Evolutionary conservation across 1,140 invertebrate genomes (phyloP).

Genomic region (Drosophila funebris): DNA sequence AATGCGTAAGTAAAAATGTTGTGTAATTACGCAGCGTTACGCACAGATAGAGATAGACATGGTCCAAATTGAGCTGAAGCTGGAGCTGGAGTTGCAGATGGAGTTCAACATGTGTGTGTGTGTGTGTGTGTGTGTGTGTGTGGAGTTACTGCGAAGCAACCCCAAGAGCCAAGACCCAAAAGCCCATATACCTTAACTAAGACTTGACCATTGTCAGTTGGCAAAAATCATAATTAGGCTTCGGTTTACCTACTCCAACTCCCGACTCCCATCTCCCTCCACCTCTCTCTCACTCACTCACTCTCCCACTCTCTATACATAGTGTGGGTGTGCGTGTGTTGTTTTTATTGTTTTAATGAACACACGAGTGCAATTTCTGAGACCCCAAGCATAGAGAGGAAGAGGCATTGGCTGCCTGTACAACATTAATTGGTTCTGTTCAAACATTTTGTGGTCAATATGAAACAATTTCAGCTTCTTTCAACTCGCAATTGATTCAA

Average conservation of each 20-base stretch:
- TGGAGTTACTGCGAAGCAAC: not conserved
- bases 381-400: not conserved
- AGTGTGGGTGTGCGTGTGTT: conserved; percentile 43
- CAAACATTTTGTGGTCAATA: conserved; percentile 41
- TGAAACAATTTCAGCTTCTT: conserved; percentile 35
- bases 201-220: conserved; percentile 68
- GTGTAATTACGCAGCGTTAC: conserved; percentile 80
- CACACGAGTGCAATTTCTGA: conserved; percentile 65
- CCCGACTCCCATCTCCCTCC: not conserved
- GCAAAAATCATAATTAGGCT: conserved; percentile 78
- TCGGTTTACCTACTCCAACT: conserved; percentile 37
- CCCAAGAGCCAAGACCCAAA: conserved; percentile 8
- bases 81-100: not conserved
- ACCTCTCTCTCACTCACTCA: too few relatives aligned
- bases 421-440: not conserved
- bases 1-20: conserved; percentile 77
- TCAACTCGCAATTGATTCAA: too few relatives aligned
- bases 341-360: conserved; percentile 81
- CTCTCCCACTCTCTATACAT: not conserved
- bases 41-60: conserved; percentile 69
- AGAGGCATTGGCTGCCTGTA: not conserved
- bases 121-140: too few relatives aligned
- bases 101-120: conserved; percentile 1
- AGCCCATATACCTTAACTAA: conserved; percentile 4
- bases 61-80: conserved; percentile 5